phyloP scores from a whole-genome alignment of 37 sponge, comb jelly and placozoan genomes.

The Tethya wilhelma region DNA sequence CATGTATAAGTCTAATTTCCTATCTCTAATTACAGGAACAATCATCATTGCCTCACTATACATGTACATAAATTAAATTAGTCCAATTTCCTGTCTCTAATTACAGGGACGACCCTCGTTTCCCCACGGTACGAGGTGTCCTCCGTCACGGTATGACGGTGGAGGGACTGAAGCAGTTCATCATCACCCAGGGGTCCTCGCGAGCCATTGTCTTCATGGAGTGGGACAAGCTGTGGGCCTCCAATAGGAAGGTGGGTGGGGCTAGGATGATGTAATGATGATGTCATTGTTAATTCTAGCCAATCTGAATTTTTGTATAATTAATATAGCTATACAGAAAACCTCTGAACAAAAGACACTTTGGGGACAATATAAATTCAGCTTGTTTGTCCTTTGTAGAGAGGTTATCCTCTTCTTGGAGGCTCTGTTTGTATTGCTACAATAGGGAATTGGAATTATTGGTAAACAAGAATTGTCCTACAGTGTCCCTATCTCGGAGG shows the following conservation, averaged over 20 bases:
- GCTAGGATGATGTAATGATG: not conserved
- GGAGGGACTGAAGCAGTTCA: constrained; percentile 96
- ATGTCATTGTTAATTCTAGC: not conserved
- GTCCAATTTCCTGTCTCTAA: too few relatives aligned
- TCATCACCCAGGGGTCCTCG: constrained; percentile 95
- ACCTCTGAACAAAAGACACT: too few relatives aligned
- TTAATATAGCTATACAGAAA: too few relatives aligned
- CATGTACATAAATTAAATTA: too few relatives aligned
- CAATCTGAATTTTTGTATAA: too few relatives aligned
- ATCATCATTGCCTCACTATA: constrained; percentile 98
- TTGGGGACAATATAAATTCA: too few relatives aligned
- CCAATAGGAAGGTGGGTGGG: constrained; percentile 88
- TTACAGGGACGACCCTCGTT: constrained; percentile 97
- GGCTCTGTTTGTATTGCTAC: too few relatives aligned
- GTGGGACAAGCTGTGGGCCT: constrained; percentile 99
- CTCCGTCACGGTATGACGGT: constrained; percentile 96
- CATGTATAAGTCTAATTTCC: too few relatives aligned
- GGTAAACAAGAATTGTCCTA: not conserved
- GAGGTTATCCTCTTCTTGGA: too few relatives aligned
- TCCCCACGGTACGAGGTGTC: constrained; percentile 98
- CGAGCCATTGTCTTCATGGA: constrained; percentile 92
- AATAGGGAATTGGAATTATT: not conserved
- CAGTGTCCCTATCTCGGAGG: too few relatives aligned
- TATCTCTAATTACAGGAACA: constrained; percentile 82
- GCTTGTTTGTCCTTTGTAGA: too few relatives aligned